phyloP scores from a whole-genome alignment of 2,797 vertebrate genomes.

The Onychomys leucogaster region DNA sequence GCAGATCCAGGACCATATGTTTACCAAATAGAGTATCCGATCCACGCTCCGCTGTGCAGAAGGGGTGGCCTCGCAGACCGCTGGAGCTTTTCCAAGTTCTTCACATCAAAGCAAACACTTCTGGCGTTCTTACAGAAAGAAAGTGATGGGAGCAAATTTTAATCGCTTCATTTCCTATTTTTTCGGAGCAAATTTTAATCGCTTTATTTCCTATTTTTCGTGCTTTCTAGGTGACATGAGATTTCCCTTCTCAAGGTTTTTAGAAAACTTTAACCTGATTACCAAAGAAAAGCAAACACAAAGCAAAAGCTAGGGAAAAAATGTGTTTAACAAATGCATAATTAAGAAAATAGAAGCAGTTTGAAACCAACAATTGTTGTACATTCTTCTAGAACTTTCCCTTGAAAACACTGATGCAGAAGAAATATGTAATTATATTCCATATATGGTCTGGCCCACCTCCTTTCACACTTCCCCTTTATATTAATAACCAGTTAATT shows the following conservation, averaged over 20 bases:
- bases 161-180: conserved; percentile 21
- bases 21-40: conserved; percentile 70
- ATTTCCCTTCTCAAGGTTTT: conserved; percentile 38
- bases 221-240: conserved; percentile 4
- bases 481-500: not conserved
- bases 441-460: not conserved
- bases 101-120: conserved; percentile 65
- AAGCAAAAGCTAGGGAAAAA: not conserved
- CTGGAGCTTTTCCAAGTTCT: conserved; percentile 71
- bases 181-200: conserved; percentile 39
- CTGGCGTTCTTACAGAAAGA: conserved; percentile 32
- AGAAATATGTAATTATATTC: not conserved
- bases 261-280: conserved; percentile 35
- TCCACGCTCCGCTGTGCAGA: conserved; percentile 30
- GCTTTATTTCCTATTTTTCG: conserved; percentile 49
- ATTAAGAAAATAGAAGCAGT: conserved; percentile 46
- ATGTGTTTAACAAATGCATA: conserved; percentile 22
- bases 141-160: conserved; percentile 42
- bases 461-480: not conserved
- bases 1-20: conserved; percentile 56
- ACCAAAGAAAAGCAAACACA: conserved; percentile 3
- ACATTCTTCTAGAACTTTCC: conserved; percentile 10
- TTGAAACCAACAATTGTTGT: not conserved
- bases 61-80: not conserved
- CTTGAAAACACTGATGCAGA: conserved; percentile 11